Conservation (phyloP, 2,888 invertebrate species). For the Pharmacophagus antenor region DNA sequence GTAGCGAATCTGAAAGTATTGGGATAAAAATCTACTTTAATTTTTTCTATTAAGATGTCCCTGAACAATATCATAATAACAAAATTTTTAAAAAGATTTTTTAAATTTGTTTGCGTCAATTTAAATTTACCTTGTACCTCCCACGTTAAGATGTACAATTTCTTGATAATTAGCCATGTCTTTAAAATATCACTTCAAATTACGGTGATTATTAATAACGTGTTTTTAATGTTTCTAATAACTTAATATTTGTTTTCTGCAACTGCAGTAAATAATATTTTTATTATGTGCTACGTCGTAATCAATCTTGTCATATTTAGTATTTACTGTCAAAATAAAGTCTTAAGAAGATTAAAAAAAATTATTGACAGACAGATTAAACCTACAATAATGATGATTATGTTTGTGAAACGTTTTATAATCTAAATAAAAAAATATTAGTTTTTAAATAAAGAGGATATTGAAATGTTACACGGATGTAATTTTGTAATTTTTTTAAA, state of each 20-base stretch:
- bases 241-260: neutral
- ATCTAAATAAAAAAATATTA: no score
- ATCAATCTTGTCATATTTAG: constrained; percentile 13
- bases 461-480: no score
- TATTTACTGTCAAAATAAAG: constrained; percentile 3
- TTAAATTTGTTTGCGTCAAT: constrained; percentile 25
- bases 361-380: neutral
- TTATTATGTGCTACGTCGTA: constrained; percentile 13
- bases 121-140: constrained; percentile 90
- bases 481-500: no score
- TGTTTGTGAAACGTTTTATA: no score
- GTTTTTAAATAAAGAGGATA: no score
- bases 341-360: neutral
- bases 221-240: neutral
- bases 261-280: constrained; percentile 20
- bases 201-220: neutral
- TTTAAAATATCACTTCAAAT: constrained; percentile 16
- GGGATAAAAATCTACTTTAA: no score
- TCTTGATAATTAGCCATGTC: constrained; percentile 75
- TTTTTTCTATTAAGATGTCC: neutral
- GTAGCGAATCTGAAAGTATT: constrained; percentile 90
- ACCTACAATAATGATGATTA: neutral
- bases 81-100: neutral
- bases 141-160: constrained; percentile 96
- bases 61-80: neutral